phyloP scores from a whole-genome alignment of 2,113 vertebrate genomes.

The Tachysurus vachellii region DNA sequence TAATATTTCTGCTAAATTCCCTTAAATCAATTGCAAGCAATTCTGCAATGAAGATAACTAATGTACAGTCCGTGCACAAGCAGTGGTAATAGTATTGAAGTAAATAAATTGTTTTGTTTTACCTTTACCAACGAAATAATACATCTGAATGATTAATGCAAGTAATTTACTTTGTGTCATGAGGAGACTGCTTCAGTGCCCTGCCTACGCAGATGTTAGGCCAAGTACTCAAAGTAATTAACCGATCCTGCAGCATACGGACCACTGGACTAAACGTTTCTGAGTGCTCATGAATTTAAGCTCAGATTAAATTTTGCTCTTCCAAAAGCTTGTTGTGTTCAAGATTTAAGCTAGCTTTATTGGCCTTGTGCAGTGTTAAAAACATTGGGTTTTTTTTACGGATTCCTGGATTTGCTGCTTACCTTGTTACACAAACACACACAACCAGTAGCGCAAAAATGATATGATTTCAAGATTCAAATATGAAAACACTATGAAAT shows the following conservation, averaged over 20 bases:
- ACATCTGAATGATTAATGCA: slow-evolving; percentile 70
- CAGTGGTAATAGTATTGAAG: slow-evolving; percentile 54
- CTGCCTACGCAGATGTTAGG: slow-evolving; percentile 54
- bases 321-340: slow-evolving; percentile 44
- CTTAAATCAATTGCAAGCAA: slow-evolving; percentile 57
- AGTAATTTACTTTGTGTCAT: slow-evolving; percentile 60
- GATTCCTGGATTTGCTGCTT: background rate
- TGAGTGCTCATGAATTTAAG: slow-evolving; percentile 45
- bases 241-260: slow-evolving; percentile 54
- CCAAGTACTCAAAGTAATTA: slow-evolving; percentile 69
- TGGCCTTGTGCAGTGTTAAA: background rate
- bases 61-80: slow-evolving; percentile 54
- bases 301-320: slow-evolving; percentile 65
- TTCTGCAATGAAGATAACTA: slow-evolving; percentile 41
- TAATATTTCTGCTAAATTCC: slow-evolving; percentile 31
- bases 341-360: slow-evolving; percentile 5
- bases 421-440: background rate
- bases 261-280: slow-evolving; percentile 23
- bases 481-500: background rate
- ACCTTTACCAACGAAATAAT: slow-evolving; percentile 66
- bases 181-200: slow-evolving; percentile 57
- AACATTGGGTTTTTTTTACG: too few relatives aligned
- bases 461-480: background rate
- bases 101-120: slow-evolving; percentile 66
- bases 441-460: background rate